Evolutionary conservation across 2,888 invertebrate genomes (phyloP), one percentile per base, ranked within the genome.

Genomic region (Lathronympha strigana): DNA sequence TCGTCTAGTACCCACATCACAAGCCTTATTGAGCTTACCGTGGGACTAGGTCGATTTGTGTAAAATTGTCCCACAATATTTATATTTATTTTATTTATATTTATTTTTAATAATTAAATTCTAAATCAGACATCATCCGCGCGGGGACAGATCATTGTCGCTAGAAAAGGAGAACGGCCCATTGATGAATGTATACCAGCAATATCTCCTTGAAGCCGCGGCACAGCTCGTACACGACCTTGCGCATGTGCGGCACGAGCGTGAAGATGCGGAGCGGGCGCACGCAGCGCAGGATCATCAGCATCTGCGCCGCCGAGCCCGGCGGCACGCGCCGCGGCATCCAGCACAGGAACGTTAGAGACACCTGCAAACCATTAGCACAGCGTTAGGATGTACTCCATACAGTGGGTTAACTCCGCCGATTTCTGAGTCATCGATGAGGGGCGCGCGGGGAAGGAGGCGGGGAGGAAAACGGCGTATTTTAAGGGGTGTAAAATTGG

Each of bases 131-230:
- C n/a, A n/a, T n/a, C n/a, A n/a, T n/a, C n/a, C n/a, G n/a, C n/a
- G n/a, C n/a, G n/a, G n/a, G n/a, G n/a, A n/a, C n/a, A n/a, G n/a
- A n/a, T n/a, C n/a, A n/a, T n/a, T n/a, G n/a, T n/a, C n/a, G n/a
- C n/a, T n/a, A n/a, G n/a, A 25, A 49, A 21, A 33, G 19, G 36
- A 3, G 19, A 11, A 45, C 21, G 21, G 21, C 3, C 4, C 13
- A 45, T 13, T 13, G 9, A 43, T 11, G 5, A 9, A 19, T 19
- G 0, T 89, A 71, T 54, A 98, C 99, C 88, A 99, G 92, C 57
- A 99, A 88, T 74, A 99, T 99, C 92, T 99, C 99, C 88, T 99
- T 99, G 92, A 99, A 99, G 28, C 99, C 99, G 72, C 98, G 94
- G 80, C 98, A 99, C 63, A 99, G 93, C 82, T 99, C 99, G 85